Conservation (phyloP, 1,140 invertebrate genomes). For the Cherax quadricarinatus region DNA sequence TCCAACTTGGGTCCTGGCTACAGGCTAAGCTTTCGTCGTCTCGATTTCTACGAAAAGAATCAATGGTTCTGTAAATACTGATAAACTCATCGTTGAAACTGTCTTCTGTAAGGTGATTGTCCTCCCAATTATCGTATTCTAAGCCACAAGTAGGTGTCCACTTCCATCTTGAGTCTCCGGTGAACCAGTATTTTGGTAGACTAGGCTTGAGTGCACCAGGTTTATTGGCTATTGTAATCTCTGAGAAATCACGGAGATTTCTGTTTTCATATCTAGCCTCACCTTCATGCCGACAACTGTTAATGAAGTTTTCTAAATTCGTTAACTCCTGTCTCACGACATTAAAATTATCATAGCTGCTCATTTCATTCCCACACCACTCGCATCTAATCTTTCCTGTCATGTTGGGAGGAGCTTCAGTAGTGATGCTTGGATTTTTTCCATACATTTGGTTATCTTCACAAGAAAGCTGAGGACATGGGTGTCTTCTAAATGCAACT, state of each 20-base stretch:
- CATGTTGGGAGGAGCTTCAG: neutral
- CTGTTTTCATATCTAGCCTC: neutral
- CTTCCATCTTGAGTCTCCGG: neutral
- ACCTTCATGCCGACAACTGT: neutral
- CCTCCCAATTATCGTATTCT: neutral
- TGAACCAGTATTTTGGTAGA: neutral
- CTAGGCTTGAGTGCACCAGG: neutral
- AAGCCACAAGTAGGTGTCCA: neutral
- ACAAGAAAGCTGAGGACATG: neutral
- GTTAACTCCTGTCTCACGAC: neutral
- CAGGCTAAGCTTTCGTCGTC: neutral
- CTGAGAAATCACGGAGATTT: neutral
- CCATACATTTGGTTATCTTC: neutral
- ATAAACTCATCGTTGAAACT: neutral
- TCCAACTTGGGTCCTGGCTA: slow-evolving; percentile 3
- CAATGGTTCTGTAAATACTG: neutral
- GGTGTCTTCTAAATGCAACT: neutral
- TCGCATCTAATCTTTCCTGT: neutral
- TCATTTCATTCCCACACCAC: neutral
- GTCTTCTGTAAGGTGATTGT: neutral
- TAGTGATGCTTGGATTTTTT: neutral
- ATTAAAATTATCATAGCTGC: neutral
- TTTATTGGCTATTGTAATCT: no score
- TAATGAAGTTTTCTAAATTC: neutral
- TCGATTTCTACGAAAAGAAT: neutral